These are phyloP conservation scores for Sciurus niger DNA, from an alignment of 2,113 vertebrate genomes.

Conservation along the genomic window DNA sequence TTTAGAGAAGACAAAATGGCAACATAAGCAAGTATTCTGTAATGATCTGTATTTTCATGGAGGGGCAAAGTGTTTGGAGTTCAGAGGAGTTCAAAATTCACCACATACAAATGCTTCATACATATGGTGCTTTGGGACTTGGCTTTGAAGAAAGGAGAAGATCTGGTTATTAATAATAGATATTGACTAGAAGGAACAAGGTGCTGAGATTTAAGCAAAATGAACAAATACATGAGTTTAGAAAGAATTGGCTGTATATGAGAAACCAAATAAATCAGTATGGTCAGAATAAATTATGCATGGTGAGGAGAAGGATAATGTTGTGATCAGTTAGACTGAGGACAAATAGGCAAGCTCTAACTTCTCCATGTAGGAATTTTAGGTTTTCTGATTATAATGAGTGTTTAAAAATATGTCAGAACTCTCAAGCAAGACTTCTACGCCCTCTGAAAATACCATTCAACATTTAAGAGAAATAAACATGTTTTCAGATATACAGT, in stretches of 20 bases:
- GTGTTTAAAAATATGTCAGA: neutral
- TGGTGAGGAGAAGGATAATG: neutral
- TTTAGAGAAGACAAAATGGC: neutral
- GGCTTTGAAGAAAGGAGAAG: neutral
- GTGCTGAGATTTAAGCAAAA: neutral
- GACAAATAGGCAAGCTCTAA: neutral
- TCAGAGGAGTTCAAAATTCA: neutral
- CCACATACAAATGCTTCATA: neutral
- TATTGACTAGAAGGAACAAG: neutral
- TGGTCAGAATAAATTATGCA: neutral
- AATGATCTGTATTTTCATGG: neutral
- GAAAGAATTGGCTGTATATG: neutral
- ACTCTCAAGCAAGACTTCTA: neutral
- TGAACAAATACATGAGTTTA: neutral
- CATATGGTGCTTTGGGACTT: neutral
- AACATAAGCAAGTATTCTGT: neutral
- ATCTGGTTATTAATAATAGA: constrained; percentile 13
- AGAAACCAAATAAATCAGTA: neutral
- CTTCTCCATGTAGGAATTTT: neutral
- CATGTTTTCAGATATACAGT: neutral
- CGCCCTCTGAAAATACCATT: neutral
- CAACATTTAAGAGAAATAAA: neutral
- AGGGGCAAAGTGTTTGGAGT: neutral
- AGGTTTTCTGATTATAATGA: neutral
- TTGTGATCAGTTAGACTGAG: neutral